A percentile compares a stretch with the other conserved stretches of the same genome.
Evolutionary conservation across 1,140 invertebrate species (phyloP).

Genomic region (Carposina sasakii): DNA sequence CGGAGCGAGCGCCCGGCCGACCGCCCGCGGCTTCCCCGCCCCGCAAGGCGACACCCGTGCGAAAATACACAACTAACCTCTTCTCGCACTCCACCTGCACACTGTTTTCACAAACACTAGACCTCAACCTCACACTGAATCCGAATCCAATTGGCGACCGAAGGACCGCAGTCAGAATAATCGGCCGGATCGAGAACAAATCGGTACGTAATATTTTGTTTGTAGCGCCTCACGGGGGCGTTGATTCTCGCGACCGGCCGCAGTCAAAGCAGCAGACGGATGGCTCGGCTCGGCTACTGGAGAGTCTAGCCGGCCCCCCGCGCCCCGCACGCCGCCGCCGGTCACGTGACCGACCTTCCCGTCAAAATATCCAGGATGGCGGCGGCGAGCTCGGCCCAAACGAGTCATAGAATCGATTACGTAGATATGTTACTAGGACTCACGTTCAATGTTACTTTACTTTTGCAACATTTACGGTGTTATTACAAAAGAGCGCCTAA

Average conservation of each 20-base stretch:
- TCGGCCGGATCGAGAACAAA: not conserved
- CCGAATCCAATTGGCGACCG: not conserved
- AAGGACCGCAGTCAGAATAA: not conserved
- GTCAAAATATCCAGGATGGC: slow-evolving; percentile 82
- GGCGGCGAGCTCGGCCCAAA: slow-evolving; percentile 51
- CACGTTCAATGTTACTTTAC: too few relatives aligned
- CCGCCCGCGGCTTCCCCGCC: slow-evolving; percentile 50
- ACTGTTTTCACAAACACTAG: too few relatives aligned
- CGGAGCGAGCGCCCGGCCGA: slow-evolving; percentile 45
- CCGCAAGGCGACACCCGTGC: slow-evolving; percentile 47
- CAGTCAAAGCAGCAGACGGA: slow-evolving; percentile 70
- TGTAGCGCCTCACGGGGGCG: too few relatives aligned
- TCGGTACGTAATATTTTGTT: too few relatives aligned
- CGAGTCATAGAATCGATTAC: slow-evolving; percentile 31
- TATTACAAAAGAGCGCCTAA: too few relatives aligned
- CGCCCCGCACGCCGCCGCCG: slow-evolving; percentile 40
- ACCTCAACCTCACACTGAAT: not conserved
- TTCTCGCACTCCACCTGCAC: not conserved
- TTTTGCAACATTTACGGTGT: too few relatives aligned
- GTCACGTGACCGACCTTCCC: slow-evolving; percentile 81
- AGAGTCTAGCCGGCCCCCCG: slow-evolving; percentile 65
- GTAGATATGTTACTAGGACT: too few relatives aligned
- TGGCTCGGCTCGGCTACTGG: slow-evolving; percentile 73
- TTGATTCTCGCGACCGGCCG: slow-evolving; percentile 54
- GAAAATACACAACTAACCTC: slow-evolving; percentile 40